phyloP scores from a whole-genome alignment of 2,113 vertebrate species.

The Epinephelus cyanopodus region DNA sequence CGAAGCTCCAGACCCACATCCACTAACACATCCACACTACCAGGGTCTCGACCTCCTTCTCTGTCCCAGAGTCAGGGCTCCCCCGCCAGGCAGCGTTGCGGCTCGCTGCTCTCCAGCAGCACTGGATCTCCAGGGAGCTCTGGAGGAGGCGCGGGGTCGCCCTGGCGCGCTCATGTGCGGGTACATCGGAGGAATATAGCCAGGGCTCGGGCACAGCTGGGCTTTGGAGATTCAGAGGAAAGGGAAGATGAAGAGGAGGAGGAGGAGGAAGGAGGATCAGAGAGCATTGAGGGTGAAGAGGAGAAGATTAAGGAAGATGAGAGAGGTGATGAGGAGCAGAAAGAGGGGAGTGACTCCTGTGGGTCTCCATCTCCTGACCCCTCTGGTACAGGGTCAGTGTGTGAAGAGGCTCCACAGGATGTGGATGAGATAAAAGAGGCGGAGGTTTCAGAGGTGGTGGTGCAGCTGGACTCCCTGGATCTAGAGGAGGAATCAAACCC shows the following conservation, averaged over 20 bases:
- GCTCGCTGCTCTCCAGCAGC: slow-evolving; percentile 47
- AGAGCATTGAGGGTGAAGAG: slow-evolving; percentile 2
- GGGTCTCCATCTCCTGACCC: slow-evolving; percentile 28
- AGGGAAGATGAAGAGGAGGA: slow-evolving; percentile 82
- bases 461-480: slow-evolving; percentile 87
- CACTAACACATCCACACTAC: background rate
- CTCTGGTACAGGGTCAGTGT: slow-evolving; percentile 5
- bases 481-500: slow-evolving; percentile 64
- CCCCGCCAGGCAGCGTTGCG: slow-evolving; percentile 46
- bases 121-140: slow-evolving; percentile 68
- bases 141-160: slow-evolving; percentile 88
- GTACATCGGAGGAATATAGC: slow-evolving; percentile 91
- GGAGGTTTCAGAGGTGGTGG: slow-evolving; percentile 82
- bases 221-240: slow-evolving; percentile 88
- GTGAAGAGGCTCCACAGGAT: slow-evolving; percentile 73
- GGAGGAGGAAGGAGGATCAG: slow-evolving; percentile 1
- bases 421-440: slow-evolving; percentile 33
- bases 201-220: slow-evolving; percentile 87
- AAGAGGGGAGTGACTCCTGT: slow-evolving; percentile 23
- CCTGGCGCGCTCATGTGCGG: slow-evolving; percentile 93
- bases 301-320: slow-evolving; percentile 32
- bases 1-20: slow-evolving; percentile 26
- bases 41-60: slow-evolving; percentile 74
- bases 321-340: slow-evolving; percentile 61
- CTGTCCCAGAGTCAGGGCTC: slow-evolving; percentile 71